Evolutionary conservation across 2,888 invertebrate genomes (phyloP), one percentile per base, ranked within the genome.

Genomic region (Aleiodes leptofemur): DNA sequence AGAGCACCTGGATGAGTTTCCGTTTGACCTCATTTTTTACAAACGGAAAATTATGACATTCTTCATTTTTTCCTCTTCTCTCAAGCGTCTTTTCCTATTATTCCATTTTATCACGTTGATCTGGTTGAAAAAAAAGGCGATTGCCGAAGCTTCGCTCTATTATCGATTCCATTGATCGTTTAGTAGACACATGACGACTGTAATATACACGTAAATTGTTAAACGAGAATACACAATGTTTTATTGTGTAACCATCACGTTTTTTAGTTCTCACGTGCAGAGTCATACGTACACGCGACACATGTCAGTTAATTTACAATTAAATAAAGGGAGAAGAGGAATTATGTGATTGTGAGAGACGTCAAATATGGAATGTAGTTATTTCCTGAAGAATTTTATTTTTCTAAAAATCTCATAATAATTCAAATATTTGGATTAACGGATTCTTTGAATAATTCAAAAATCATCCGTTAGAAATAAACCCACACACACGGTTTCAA

Each of bases 211-310:
- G 64, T 23, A 48, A 64, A 64, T 16, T 43, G 48, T 48, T 64
- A 34, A 23, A 64, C 43, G 8, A 55, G n/a, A 57, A 57, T 29
- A 48, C 13, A 29, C 23, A 59, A 14, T 14, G 29, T 11, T 38
- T 29, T 48, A 71, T 80, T 80, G 77, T 70, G 74, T 79, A 79
- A 79, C 73, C 61, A 55, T 71, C 81, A 80, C 81, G 84, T 84
- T 83, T 83, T 79, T 76, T 76, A 56, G 61, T 72, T 74, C 79
- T 83, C 83, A 85, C 80, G 80, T 80, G 81, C 76, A 74, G 80
- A 80, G 78, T 69, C 53, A 14, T 64, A 48, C 9, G 50, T 38
- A 69, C 31, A 70, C 66, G 69, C n/a, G 56, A 50, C 64, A 66
- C 57, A 48, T 31, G 55, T 38, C 64, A 48, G 16, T 7, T 38